Evolutionary conservation across 2,113 vertebrate species (phyloP).

Genomic region (Megaceryle torquata): DNA sequence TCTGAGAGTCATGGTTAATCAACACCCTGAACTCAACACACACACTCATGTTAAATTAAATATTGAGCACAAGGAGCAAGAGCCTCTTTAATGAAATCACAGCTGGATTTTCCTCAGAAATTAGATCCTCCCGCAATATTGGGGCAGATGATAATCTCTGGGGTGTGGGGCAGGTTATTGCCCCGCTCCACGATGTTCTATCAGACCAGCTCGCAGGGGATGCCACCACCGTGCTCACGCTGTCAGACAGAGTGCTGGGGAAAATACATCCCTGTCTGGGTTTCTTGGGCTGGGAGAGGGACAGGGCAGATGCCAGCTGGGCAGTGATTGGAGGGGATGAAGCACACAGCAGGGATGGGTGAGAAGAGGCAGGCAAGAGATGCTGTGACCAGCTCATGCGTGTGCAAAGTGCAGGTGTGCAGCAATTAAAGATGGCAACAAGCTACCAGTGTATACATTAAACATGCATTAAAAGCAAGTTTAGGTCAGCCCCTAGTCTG

Average conservation of each 20-base stretch:
- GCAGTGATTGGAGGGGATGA: not conserved
- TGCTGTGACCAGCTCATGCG: fast-evolving
- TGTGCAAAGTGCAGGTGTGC: not conserved
- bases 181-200: not conserved
- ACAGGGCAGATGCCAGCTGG: not conserved
- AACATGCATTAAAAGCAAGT: not conserved
- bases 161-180: not conserved
- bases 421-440: not conserved
- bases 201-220: not conserved
- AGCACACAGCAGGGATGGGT: fast-evolving
- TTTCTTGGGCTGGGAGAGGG: not conserved
- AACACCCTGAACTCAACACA: constrained; percentile 46
- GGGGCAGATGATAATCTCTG: not conserved
- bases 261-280: not conserved
- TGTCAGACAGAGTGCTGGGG: fast-evolving
- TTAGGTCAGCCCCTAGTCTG: not conserved
- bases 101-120: constrained; percentile 37
- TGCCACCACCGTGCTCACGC: fast-evolving
- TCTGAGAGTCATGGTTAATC: constrained; percentile 59
- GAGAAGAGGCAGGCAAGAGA: not conserved
- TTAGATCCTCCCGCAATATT: not conserved
- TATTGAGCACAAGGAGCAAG: constrained; percentile 8
- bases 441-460: not conserved
- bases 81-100: constrained; percentile 48
- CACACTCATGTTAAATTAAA: constrained; percentile 32